Conservation (phyloP, 2,797 vertebrate species). For the Merluccius polli region DNA sequence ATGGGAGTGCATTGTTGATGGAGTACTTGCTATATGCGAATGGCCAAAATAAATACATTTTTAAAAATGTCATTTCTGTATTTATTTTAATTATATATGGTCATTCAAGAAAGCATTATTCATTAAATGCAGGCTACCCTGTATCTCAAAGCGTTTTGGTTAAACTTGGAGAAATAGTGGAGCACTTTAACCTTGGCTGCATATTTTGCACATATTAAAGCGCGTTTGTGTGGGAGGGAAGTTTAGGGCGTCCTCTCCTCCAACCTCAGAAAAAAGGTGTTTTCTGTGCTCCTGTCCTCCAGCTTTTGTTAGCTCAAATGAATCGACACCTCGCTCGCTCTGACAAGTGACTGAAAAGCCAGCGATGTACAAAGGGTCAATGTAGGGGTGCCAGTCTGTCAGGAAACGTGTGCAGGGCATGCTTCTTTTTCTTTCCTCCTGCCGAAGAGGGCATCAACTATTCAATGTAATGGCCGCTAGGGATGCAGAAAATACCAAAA, state of each 20-base stretch:
- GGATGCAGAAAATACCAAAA: too few species aligned
- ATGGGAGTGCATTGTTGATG: not conserved
- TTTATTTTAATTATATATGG: not conserved
- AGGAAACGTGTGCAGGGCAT: constrained; percentile 19
- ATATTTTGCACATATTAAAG: constrained; percentile 1
- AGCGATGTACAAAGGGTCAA: constrained; percentile 45
- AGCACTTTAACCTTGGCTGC: not conserved
- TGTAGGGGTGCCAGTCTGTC: constrained; percentile 7
- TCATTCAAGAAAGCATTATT: not conserved
- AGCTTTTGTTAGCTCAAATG: constrained; percentile 44
- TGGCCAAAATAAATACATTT: not conserved
- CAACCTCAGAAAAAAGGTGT: not conserved
- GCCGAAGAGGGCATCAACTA: constrained; percentile 45
- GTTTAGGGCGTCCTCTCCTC: not conserved
- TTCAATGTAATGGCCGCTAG: constrained; percentile 15
- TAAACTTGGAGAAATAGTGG: not conserved
- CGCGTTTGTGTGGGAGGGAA: not conserved
- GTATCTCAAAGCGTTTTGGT: not conserved
- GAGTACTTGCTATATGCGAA: not conserved
- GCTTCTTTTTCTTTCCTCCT: constrained; percentile 12
- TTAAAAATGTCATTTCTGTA: not conserved
- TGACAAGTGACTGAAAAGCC: constrained; percentile 41
- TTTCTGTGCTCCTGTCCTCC: constrained; percentile 17
- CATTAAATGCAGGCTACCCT: not conserved
- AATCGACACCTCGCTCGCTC: constrained; percentile 43